Conservation (phyloP, 2,797 vertebrate species). For the Trachurus trachurus region DNA sequence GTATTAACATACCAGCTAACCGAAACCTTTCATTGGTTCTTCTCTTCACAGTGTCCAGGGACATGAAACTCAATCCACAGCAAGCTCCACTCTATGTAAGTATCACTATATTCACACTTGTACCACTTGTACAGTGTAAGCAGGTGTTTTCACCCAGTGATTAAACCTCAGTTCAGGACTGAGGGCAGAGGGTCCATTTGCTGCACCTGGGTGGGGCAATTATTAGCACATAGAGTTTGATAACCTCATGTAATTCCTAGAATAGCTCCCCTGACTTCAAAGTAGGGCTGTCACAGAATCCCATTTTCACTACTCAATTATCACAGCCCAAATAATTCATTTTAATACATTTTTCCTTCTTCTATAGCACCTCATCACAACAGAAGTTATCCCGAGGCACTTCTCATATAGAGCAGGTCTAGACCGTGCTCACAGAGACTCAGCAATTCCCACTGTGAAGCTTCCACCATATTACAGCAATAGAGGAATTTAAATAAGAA, state of each 20-base stretch:
- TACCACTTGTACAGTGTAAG: background rate
- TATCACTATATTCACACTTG: conserved; percentile 73
- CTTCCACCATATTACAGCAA: no score
- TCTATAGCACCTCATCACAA: no score
- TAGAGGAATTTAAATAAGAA: no score
- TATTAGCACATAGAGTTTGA: conserved; percentile 13
- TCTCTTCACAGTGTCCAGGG: conserved; percentile 90
- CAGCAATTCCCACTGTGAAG: no score
- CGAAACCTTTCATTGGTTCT: conserved; percentile 50
- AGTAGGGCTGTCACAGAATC: no score
- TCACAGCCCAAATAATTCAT: no score
- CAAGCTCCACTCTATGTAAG: conserved; percentile 99
- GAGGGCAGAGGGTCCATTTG: background rate
- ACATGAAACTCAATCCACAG: conserved; percentile 99
- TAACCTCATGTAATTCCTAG: conserved; percentile 30
- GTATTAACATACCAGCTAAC: background rate
- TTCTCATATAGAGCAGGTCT: no score
- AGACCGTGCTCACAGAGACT: no score
- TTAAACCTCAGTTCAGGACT: conserved; percentile 4
- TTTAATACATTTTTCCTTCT: no score
- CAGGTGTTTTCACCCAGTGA: background rate
- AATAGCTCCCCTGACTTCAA: conserved; percentile 26
- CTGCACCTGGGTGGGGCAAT: conserved; percentile 23
- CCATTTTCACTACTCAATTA: no score
- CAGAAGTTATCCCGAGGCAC: no score